Evolutionary conservation across 2,888 invertebrate genomes (phyloP).

Genomic region (Oegoconia quadripuncta): DNA sequence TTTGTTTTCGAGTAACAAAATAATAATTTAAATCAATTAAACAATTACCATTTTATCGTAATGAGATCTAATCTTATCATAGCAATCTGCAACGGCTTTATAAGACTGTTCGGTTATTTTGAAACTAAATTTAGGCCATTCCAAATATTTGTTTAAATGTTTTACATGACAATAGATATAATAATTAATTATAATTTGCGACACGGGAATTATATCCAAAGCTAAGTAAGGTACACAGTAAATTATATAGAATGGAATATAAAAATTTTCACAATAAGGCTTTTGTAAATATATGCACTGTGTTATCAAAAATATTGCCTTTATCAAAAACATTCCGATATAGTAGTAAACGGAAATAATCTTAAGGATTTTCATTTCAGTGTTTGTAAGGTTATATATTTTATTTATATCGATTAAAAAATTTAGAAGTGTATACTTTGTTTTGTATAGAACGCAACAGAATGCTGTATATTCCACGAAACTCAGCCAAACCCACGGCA

Average conservation of each 20-base stretch:
- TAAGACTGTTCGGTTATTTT: background rate
- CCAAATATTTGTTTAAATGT: background rate
- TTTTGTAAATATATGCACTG: background rate
- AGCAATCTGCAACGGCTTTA: background rate
- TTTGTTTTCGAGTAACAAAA: no score
- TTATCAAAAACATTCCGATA: conserved; percentile 1
- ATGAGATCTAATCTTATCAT: background rate
- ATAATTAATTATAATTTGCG: background rate
- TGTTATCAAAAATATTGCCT: background rate
- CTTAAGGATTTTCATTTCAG: conserved; percentile 1
- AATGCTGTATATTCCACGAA: conserved; percentile 5
- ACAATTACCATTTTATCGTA: background rate
- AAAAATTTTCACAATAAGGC: no score
- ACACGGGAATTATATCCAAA: background rate
- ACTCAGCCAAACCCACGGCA: background rate
- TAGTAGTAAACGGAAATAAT: conserved; percentile 1
- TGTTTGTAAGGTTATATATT: conserved; percentile 1
- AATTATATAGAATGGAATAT: background rate
- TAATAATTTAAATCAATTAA: no score
- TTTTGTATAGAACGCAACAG: conserved; percentile 1
- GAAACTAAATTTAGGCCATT: background rate
- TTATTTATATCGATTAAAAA: conserved; percentile 8
- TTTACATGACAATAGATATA: background rate
- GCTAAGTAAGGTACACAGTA: background rate
- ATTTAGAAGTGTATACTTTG: conserved; percentile 5